These are phyloP conservation scores for Etheostoma cragini DNA, from an alignment of 2,113 vertebrate genomes.

Conservation along the genomic window DNA sequence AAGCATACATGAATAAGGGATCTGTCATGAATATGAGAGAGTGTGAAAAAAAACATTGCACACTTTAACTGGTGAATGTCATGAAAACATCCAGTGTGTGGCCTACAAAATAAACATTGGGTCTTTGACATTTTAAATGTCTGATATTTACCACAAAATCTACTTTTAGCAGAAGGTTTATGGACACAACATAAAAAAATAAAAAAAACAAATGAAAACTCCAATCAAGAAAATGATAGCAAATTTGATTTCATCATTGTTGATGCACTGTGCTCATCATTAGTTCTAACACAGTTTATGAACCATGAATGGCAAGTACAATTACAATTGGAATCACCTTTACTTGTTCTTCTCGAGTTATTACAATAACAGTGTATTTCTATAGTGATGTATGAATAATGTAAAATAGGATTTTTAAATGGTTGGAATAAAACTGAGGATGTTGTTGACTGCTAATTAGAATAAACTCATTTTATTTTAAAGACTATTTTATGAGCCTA, in stretches of 20 bases:
- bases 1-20: slow-evolving; percentile 41
- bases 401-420: not conserved
- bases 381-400: slow-evolving; percentile 23
- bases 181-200: slow-evolving; percentile 4
- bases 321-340: slow-evolving; percentile 45
- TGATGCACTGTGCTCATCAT: slow-evolving; percentile 35
- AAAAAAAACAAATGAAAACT: slow-evolving; percentile 5
- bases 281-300: slow-evolving; percentile 51
- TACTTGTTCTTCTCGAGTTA: slow-evolving; percentile 49
- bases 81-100: slow-evolving; percentile 35
- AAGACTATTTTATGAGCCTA: not conserved
- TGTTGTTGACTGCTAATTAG: not conserved
- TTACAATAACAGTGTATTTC: slow-evolving; percentile 19
- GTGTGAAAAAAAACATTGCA: slow-evolving; percentile 3
- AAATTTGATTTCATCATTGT: slow-evolving; percentile 34
- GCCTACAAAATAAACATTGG: slow-evolving; percentile 10
- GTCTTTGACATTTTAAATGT: slow-evolving; percentile 41
- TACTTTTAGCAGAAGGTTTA: not conserved
- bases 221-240: slow-evolving; percentile 5
- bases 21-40: slow-evolving; percentile 43
- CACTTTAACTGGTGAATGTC: slow-evolving; percentile 31
- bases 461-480: not conserved
- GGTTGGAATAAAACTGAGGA: not conserved
- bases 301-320: slow-evolving; percentile 47
- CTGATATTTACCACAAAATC: slow-evolving; percentile 12